A percentile compares a stretch with the other conserved stretches of the same genome.
phyloP scores from a whole-genome alignment of 2,797 vertebrate genomes.

The Amniataba percoides region DNA sequence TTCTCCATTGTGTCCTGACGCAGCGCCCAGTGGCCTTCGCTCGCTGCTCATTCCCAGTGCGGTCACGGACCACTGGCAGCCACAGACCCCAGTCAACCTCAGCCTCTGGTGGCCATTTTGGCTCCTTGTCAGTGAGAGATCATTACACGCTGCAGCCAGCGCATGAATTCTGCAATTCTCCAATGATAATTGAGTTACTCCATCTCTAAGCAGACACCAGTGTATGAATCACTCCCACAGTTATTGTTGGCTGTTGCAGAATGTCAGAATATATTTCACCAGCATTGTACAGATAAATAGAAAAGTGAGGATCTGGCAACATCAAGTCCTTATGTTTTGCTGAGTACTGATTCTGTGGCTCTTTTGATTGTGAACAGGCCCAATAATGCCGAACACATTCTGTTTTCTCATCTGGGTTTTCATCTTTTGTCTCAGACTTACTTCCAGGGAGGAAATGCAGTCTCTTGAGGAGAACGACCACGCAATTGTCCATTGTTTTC shows the following conservation, averaged over 20 bases:
- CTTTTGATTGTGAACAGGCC: slow-evolving; percentile 21
- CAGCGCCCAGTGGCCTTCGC: slow-evolving; percentile 58
- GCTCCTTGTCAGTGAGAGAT: slow-evolving; percentile 60
- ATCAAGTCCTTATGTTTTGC: slow-evolving; percentile 8
- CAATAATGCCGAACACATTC: slow-evolving; percentile 46
- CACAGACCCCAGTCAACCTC: slow-evolving; percentile 71
- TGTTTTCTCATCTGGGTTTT: slow-evolving; percentile 31
- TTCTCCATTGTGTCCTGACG: slow-evolving; percentile 69
- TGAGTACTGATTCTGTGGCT: slow-evolving; percentile 8
- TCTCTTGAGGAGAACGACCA: slow-evolving; percentile 26
- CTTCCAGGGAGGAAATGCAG: slow-evolving; percentile 33
- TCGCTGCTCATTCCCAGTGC: slow-evolving; percentile 59
- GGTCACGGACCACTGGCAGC: slow-evolving; percentile 73
- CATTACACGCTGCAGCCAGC: slow-evolving; percentile 44
- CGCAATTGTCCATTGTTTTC: slow-evolving; percentile 44
- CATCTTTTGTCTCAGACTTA: slow-evolving; percentile 16
- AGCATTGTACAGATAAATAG: not conserved
- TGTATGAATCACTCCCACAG: slow-evolving; percentile 16
- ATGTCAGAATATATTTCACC: slow-evolving; percentile 13
- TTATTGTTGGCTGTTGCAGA: slow-evolving; percentile 29
- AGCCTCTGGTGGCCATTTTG: slow-evolving; percentile 72
- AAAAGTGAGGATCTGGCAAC: not conserved
- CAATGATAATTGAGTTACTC: slow-evolving; percentile 30
- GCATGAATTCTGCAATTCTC: slow-evolving; percentile 28
- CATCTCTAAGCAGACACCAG: not conserved